Evolutionary conservation across 2,888 invertebrate genomes (phyloP).

Genomic region (Tetragonula carbonaria): DNA sequence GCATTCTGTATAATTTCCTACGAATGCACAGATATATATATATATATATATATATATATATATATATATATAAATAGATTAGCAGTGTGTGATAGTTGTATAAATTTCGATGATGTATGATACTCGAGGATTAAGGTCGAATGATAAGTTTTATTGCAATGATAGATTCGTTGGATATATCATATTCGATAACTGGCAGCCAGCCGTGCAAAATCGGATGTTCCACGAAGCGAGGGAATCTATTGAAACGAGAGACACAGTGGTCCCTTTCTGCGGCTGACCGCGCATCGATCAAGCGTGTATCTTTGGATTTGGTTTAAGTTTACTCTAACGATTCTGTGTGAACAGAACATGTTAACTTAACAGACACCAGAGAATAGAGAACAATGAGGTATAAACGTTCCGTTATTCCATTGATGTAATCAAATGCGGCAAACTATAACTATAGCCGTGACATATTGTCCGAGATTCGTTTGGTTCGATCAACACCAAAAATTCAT

Average conservation of each 20-base stretch:
- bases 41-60: no score
- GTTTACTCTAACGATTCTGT: not conserved
- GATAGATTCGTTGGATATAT: not conserved
- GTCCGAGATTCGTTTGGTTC: not conserved
- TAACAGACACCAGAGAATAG: not conserved
- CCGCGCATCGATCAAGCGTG: not conserved
- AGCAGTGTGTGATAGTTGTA: no score
- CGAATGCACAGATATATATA: no score
- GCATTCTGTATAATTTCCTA: no score
- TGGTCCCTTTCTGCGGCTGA: constrained; percentile 1
- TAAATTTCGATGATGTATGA: no score
- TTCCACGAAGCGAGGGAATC: not conserved
- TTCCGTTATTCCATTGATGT: no score
- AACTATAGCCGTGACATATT: no score
- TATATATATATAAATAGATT: no score
- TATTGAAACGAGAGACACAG: not conserved
- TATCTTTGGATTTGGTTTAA: not conserved
- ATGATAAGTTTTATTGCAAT: no score
- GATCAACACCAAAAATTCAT: not conserved
- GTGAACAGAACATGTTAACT: no score
- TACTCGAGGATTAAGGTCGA: no score
- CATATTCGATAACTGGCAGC: not conserved
- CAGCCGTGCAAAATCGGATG: no score
- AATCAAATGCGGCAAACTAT: not conserved
- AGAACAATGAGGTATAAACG: not conserved